Base-by-base conservation (phyloP, 2,888 invertebrate species). In the Zygogramma bicolorata region DNA sequence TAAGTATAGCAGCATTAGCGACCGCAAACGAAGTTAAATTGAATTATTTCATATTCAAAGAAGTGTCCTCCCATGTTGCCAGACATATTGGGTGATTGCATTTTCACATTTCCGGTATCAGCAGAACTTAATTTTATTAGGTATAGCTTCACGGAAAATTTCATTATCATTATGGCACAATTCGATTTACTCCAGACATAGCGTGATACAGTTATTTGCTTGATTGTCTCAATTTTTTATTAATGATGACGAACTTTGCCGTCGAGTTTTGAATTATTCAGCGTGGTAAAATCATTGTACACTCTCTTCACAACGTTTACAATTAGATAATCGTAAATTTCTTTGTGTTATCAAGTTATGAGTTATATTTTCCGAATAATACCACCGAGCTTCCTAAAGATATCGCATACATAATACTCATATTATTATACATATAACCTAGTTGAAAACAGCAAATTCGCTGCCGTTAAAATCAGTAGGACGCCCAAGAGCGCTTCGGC, bases 91-190 rank as follows among this genome's bases (percentile, higher is more conserved):
- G 13, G 34, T 61, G 18, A 61, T 49, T 40, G 25, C 65, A 58
- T 71, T 67, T 59, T 57, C 38, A 61, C 57, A 57, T 60, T 71
- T 71, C 67, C 71, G 67, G 42, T 71, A 29, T 57, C 38, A 57
- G 67, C 29, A 58, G 40, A 58, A 68, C 59, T 65, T 58, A 67
- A 63, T 63, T 62, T 68, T 25, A 71, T 71, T 10, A 71, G 57
- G 34, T 65, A 63, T 59, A 68, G 60, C 49, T 62, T 58, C 68
- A 71, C 60, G 71, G 34, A 59, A 71, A 73, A 71, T 71, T 75
- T 76, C 73, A 68, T 75, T 70, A 75, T 71, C 68, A 73, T 71
- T 75, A 76, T 75, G 70, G 70, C 63, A 70, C 67, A 72, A 73
- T 75, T 71, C 63, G 66, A 71, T 73, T 73, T 71, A 61, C 42